phyloP scores from a whole-genome alignment of 2,888 invertebrate species.

The Drosophila borealis region DNA sequence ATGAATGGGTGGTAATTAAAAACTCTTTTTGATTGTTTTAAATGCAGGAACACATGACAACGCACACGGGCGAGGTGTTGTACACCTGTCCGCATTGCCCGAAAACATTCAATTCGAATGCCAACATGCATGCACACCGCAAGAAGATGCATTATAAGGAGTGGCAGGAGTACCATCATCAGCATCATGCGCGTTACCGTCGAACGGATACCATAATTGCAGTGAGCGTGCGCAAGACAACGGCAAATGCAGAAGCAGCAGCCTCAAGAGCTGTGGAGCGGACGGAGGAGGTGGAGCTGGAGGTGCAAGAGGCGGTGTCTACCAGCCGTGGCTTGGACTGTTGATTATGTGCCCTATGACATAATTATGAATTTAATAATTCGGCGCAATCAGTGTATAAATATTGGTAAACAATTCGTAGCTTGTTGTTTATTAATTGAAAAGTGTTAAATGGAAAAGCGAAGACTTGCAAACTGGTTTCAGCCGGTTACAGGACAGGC shows the following conservation, averaged over 20 bases:
- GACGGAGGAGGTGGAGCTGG: neutral
- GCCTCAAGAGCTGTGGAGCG: neutral
- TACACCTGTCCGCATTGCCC: constrained; percentile 82
- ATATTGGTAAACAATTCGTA: constrained; percentile 53
- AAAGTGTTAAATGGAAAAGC: constrained; percentile 41
- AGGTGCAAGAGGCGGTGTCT: neutral
- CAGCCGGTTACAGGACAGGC: constrained; percentile 43
- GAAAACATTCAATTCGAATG: constrained; percentile 82
- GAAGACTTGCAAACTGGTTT: constrained; percentile 44
- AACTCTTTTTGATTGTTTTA: neutral
- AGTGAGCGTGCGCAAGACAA: constrained; percentile 64
- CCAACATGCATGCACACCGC: constrained; percentile 82
- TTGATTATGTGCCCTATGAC: constrained; percentile 37
- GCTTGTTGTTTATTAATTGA: constrained; percentile 49
- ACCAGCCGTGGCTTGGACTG: constrained; percentile 18
- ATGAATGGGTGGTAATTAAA: constrained; percentile 3
- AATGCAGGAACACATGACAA: constrained; percentile 82
- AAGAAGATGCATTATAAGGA: constrained; percentile 82
- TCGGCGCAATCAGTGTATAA: constrained; percentile 48
- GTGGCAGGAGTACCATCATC: constrained; percentile 74
- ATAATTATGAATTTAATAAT: constrained; percentile 27
- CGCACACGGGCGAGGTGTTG: constrained; percentile 79
- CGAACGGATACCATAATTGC: constrained; percentile 60
- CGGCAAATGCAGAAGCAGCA: constrained; percentile 31
- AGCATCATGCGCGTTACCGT: constrained; percentile 35